These are phyloP conservation scores for Manduca sexta DNA, from an alignment of 1,140 invertebrate species.

Conservation along the genomic window DNA sequence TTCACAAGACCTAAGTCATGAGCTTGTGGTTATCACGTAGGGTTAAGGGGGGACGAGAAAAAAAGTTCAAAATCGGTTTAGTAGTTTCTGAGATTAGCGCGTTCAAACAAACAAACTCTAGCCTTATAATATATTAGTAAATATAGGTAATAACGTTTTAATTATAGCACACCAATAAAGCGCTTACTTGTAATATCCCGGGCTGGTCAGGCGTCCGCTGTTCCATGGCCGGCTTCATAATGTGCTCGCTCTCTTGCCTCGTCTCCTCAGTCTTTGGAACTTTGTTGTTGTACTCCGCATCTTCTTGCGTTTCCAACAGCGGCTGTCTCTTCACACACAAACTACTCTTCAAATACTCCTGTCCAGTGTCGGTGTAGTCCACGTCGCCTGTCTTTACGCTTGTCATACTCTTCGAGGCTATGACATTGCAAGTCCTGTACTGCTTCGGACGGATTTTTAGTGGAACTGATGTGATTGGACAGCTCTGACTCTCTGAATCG, in stretches of 20 bases:
- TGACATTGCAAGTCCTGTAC: slow-evolving; percentile 50
- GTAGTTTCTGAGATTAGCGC: no score
- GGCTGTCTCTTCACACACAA: slow-evolving; percentile 48
- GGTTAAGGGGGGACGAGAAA: no score
- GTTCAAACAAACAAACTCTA: no score
- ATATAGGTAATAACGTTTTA: no score
- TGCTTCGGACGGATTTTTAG: slow-evolving; percentile 69
- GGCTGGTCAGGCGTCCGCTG: slow-evolving; percentile 42
- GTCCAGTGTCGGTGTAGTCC: slow-evolving; percentile 59
- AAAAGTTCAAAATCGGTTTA: no score
- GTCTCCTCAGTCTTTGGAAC: slow-evolving; percentile 63
- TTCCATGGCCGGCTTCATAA: slow-evolving; percentile 23
- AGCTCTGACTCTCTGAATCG: slow-evolving; percentile 75
- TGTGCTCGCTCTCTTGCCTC: slow-evolving; percentile 31
- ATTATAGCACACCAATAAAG: no score
- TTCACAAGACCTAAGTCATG: no score
- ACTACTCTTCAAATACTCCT: slow-evolving; percentile 50
- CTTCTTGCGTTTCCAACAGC: slow-evolving; percentile 51
- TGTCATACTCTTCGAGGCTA: slow-evolving; percentile 74
- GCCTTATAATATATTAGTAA: no score
- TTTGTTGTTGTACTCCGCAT: slow-evolving; percentile 56
- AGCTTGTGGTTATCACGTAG: no score
- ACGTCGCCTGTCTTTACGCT: slow-evolving; percentile 68
- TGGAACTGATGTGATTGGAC: slow-evolving; percentile 59
- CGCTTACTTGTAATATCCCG: slow-evolving; percentile 63